Evolutionary conservation across 2,113 vertebrate genomes (phyloP).

Genomic region (Dicaeum eximium): DNA sequence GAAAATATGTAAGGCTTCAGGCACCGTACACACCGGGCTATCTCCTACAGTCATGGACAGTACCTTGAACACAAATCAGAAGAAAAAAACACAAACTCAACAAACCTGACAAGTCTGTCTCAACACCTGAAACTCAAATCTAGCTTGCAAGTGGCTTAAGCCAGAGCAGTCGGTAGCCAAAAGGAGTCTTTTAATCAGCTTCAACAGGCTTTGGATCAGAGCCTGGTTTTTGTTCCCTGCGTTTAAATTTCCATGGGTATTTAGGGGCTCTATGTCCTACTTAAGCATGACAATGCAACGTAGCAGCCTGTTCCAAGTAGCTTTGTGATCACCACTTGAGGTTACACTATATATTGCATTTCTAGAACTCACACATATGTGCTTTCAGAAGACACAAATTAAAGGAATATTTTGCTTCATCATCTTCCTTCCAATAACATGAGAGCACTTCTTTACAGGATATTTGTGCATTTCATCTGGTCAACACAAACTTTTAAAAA

Average conservation of each 20-base stretch:
- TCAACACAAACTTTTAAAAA: background rate
- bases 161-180: background rate
- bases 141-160: background rate
- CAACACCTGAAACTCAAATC: background rate
- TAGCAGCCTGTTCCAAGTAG: background rate
- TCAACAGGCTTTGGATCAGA: background rate
- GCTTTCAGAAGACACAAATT: background rate
- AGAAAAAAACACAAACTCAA: background rate
- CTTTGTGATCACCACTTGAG: background rate
- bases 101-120: background rate
- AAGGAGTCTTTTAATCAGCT: conserved; percentile 29
- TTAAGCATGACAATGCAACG: background rate
- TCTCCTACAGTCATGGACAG: background rate
- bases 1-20: background rate
- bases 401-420: background rate
- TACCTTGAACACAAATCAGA: background rate
- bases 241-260: conserved; percentile 15
- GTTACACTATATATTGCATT: background rate
- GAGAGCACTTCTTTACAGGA: background rate
- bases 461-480: background rate
- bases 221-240: background rate
- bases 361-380: background rate
- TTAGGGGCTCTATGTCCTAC: conserved; percentile 9
- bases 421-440: background rate
- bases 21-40: background rate